Conservation (phyloP, 2,888 invertebrate species). For the Synanthedon formicaeformis region DNA sequence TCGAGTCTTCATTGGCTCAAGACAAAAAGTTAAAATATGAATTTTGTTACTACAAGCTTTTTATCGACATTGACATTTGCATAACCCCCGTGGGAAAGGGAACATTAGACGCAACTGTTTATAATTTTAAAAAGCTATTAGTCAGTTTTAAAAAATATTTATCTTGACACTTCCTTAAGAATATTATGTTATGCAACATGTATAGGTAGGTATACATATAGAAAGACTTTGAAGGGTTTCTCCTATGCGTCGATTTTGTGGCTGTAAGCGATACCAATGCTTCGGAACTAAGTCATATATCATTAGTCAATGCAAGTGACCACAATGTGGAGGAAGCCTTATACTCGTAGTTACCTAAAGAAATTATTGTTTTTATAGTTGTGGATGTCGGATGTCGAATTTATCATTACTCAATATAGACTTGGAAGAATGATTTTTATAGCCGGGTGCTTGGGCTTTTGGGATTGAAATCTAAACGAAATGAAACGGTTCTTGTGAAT, state of each 20-base stretch:
- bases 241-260: conserved; percentile 2
- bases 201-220: neutral
- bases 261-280: conserved; percentile 14
- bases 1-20: neutral
- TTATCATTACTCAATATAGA: too few relatives aligned
- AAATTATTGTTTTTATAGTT: conserved; percentile 3
- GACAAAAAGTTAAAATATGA: neutral
- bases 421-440: too few relatives aligned
- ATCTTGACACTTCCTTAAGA: too few relatives aligned
- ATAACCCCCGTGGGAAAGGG: neutral
- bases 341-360: conserved; percentile 14
- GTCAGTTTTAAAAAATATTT: too few relatives aligned
- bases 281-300: conserved; percentile 29
- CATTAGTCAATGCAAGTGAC: conserved; percentile 24
- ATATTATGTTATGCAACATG: neutral
- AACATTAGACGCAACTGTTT: neutral
- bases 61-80: neutral
- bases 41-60: neutral
- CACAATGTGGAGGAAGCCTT: conserved; percentile 38
- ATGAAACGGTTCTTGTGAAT: neutral
- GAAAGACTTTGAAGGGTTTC: conserved; percentile 3
- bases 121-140: neutral
- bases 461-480: too few relatives aligned
- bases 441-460: too few relatives aligned
- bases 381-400: too few relatives aligned